Evolutionary conservation across 2,797 vertebrate genomes (phyloP).

Genomic region (Falco peregrinus): DNA sequence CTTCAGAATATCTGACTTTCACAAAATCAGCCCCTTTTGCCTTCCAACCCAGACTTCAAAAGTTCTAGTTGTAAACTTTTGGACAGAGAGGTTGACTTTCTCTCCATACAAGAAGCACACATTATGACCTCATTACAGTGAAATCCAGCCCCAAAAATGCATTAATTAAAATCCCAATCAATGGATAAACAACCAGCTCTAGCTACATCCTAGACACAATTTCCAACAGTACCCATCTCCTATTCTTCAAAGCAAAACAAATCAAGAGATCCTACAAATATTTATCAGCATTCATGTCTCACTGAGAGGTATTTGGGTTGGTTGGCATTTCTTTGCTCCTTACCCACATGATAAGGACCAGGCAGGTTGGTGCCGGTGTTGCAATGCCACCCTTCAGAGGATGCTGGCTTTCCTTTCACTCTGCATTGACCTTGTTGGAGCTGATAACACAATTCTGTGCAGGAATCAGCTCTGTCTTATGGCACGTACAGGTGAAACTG

Average conservation of each 20-base stretch:
- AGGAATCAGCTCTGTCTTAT: not conserved
- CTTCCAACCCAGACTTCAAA: not conserved
- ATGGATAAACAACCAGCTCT: not conserved
- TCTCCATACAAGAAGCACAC: not conserved
- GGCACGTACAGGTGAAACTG: not conserved
- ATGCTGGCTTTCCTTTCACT: not conserved
- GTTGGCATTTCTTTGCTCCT: not conserved
- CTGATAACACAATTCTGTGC: not conserved
- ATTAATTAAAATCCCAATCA: not conserved
- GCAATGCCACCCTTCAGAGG: not conserved
- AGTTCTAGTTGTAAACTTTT: not conserved
- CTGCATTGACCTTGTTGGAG: not conserved
- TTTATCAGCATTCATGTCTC: not conserved
- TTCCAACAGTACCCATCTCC: not conserved
- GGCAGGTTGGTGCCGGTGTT: rapidly evolving
- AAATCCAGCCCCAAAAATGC: not conserved
- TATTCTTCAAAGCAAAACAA: not conserved
- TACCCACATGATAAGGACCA: not conserved
- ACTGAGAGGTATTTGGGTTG: not conserved
- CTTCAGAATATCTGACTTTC: not conserved
- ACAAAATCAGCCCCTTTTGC: not conserved
- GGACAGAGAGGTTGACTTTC: not conserved
- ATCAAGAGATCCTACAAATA: not conserved
- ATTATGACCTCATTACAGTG: not conserved
- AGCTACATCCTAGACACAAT: not conserved